These are phyloP conservation scores for Erythrolamprus reginae DNA, from an alignment of 2,113 vertebrate genomes.

Conservation along the genomic window DNA sequence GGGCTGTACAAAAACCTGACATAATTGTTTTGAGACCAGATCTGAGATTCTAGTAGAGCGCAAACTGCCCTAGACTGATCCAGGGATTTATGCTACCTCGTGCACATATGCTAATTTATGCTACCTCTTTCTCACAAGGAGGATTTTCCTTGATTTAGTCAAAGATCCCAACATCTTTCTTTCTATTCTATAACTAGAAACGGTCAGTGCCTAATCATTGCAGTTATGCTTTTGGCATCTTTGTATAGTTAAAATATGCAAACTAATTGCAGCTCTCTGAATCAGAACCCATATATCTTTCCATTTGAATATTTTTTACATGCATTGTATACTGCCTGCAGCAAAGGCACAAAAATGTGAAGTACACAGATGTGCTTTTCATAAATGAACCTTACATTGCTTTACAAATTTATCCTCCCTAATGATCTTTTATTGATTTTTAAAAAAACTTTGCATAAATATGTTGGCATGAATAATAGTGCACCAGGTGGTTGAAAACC, in stretches of 20 bases:
- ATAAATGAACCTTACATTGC: neutral
- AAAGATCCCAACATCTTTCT: neutral
- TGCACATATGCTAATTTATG: neutral
- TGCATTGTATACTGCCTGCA: neutral
- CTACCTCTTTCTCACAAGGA: neutral
- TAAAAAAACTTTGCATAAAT: neutral
- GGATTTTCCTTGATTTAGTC: neutral
- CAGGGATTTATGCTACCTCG: neutral
- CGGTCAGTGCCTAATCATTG: neutral
- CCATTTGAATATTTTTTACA: neutral
- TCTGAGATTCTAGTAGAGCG: neutral
- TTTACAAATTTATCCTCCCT: neutral
- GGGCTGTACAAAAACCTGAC: neutral
- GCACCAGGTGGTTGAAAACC: neutral
- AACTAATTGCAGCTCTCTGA: neutral
- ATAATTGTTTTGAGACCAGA: neutral
- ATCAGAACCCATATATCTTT: neutral
- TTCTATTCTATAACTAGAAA: neutral
- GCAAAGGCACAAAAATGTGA: neutral
- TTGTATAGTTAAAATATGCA: neutral
- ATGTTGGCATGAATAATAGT: neutral
- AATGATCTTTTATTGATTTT: neutral
- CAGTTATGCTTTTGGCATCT: neutral
- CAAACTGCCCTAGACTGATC: neutral
- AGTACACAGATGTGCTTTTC: neutral